Base-by-base conservation (phyloP, 2,113 vertebrate genomes). In the Bufo gargarizans region DNA sequence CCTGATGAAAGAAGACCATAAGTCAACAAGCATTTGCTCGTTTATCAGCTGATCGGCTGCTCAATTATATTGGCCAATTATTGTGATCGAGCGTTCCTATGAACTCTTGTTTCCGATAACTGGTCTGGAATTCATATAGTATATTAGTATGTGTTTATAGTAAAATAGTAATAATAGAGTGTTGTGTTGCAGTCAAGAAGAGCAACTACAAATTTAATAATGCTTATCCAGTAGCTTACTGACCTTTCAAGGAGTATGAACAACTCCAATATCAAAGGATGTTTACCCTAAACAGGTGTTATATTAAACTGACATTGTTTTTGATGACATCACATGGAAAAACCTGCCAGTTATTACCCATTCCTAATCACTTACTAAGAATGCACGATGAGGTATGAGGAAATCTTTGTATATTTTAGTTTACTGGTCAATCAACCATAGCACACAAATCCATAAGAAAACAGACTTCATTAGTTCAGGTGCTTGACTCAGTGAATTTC, bases 401-500 rank as follows among this genome's bases (percentile, higher is more conserved):
- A 89, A 88, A 88, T 88, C 69, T 83, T 82, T 83, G 80, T 88
- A 88, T 88, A 83, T 81, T 82, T 77, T 76, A 83, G 79, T 83
- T 88, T 88, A 80, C 79, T 59, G 80, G 79, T 82, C 79, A 88
- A 82, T 82, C 86, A 88, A 76, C 79, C 80, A 83, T 77, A 65
- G 58, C 69, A 82, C 79, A 83, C 56, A 77, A 77, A 89, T 84
- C 81, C 79, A 83, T 83, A 89, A 77, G 87, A 89, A 84, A 89
- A 78, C 87, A 89, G 82, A 69, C 81, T 77, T 89, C 87, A 89
- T 84, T 89, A 89, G 87, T 89, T 89, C 87, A 84, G 71, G 87
- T 89, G 74, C 81, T 84, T 89, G 81, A 89, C 74, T 89, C 81
- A 67, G n/a, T 78, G 72, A 89, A 84, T 78, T 77, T 84, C 59